A percentile compares a stretch with the other conserved stretches of the same genome.
Evolutionary conservation across 2,888 invertebrate genomes (phyloP).

Genomic region (Zaprionus obscuricornis): DNA sequence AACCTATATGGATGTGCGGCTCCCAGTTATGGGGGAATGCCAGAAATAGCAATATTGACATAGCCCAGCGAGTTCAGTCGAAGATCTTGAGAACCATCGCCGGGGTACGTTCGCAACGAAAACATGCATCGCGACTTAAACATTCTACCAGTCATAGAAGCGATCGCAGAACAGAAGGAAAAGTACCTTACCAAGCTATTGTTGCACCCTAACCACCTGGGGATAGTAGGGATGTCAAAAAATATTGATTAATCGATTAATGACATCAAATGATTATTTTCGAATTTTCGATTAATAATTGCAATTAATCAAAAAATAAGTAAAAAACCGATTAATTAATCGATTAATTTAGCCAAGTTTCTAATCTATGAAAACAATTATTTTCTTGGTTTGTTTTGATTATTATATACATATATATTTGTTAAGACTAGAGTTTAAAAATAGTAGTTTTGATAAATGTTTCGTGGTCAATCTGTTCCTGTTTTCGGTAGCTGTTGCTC

Average conservation of each 20-base stretch:
- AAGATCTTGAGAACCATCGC: too few species aligned
- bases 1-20: too few species aligned
- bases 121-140: too few species aligned
- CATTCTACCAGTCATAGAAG: too few species aligned
- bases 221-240: not conserved
- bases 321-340: not conserved
- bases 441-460: constrained; percentile 3
- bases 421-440: not conserved
- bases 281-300: not conserved
- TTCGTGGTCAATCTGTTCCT: constrained; percentile 2
- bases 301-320: not conserved
- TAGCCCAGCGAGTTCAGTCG: too few species aligned
- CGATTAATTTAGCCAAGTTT: not conserved
- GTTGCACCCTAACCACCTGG: too few species aligned
- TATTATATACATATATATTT: not conserved
- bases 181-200: too few species aligned
- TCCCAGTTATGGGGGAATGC: too few species aligned
- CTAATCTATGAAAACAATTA: not conserved
- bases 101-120: too few species aligned
- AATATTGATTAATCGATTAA: not conserved
- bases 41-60: too few species aligned
- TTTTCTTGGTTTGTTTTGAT: not conserved
- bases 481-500: constrained; percentile 7
- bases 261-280: not conserved
- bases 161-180: too few species aligned